Base-by-base conservation (phyloP, 2,113 vertebrate genomes). In the Lanius collurio region DNA sequence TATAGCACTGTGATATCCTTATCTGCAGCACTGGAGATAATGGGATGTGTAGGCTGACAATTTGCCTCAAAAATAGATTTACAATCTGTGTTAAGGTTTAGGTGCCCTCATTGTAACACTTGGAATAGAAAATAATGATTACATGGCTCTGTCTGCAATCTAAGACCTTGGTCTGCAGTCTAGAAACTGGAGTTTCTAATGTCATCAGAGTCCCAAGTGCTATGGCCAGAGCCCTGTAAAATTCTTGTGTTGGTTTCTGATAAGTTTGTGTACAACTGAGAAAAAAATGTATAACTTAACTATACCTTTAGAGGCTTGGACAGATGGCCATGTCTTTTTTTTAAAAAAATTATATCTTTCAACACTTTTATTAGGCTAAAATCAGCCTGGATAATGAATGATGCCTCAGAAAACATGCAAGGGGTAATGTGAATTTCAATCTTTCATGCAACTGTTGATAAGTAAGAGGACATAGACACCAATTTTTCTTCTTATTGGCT, bases 21-120 rank as follows among this genome's bases (percentile, higher is more conserved):
- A 9, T n/a, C 31, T 77, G 31, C 26, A 78, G 9, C 8, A 28
- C 19, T 28, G 35, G 19, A 52, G 7, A n/a, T 19, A 57, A 30
- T 0, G 3, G 3, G 1, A 15, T 16, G 11, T 33, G 18, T 5
- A 5, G 21, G 15, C 47, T 64, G 33, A 50, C 0, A 44, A 26
- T 52, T 78, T 57, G 6, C 90, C 37, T 62, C 27, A 39, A 39
- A 91, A 83, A 4, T 0, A 56, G 47, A 59, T 69, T 59, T 92
- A 47, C 11, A 84, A 69, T 13, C 4, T 3, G 0, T 22, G 1
- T n/a, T 59, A 67, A 35, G 35, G 71, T 4, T 39, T 20, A 15
- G 2, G 28, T 52, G 22, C 10, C 13, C 28, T 65, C 21, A 46
- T 4, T 41, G 15, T 42, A 78, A 31, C 13, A 33, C 18, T 53